phyloP scores from a whole-genome alignment of 2,797 vertebrate species.

The Decapterus maruadsi region DNA sequence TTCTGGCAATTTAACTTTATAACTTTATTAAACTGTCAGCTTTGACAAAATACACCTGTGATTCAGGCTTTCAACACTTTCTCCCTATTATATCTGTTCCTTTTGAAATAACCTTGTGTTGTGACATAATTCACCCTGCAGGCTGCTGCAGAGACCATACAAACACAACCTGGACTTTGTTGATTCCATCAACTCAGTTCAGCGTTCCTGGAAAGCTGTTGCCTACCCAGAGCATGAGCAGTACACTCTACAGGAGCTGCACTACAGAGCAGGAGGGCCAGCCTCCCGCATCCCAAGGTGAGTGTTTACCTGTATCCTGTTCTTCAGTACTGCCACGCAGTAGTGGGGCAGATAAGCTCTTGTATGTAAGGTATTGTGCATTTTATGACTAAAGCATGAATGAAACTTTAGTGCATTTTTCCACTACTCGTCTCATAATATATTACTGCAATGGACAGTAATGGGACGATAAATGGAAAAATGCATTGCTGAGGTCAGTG shows the following conservation, averaged over 20 bases:
- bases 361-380: too few species aligned
- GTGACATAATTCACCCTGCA: conserved; percentile 55
- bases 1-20: background rate
- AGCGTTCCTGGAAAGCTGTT: conserved; percentile 92
- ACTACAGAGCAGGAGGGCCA: conserved; percentile 87
- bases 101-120: background rate
- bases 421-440: too few species aligned
- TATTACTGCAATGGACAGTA: too few species aligned
- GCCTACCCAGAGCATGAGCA: conserved; percentile 87
- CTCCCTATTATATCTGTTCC: too few species aligned
- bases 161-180: conserved; percentile 87
- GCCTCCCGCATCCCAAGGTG: conserved; percentile 84
- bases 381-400: too few species aligned
- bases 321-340: background rate
- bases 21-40: background rate
- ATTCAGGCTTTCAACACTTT: background rate
- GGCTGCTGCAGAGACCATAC: conserved; percentile 83
- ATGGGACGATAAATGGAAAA: too few species aligned
- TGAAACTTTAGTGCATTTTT: too few species aligned
- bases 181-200: conserved; percentile 88
- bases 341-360: too few species aligned
- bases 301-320: conserved; percentile 34
- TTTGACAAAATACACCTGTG: too few species aligned
- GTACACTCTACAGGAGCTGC: conserved; percentile 86
- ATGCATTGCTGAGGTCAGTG: too few species aligned